Base-by-base conservation (phyloP, 2,113 vertebrate species). In the Phaetusa simplex region DNA sequence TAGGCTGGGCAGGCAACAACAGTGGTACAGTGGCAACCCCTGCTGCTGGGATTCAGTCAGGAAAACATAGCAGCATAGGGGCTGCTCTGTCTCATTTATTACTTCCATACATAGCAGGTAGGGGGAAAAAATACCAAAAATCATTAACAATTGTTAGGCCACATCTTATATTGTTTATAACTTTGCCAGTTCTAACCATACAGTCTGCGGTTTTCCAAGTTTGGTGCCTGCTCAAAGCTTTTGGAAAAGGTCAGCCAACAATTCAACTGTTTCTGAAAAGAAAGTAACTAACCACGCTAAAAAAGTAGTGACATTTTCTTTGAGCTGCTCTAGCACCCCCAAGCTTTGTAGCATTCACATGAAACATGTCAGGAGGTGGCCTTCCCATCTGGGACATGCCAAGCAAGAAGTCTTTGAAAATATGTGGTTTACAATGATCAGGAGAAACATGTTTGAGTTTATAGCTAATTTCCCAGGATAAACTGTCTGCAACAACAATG, bases 161-260 rank as follows among this genome's bases (percentile, higher is more conserved):
- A 6, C 59, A 29, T 82, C 34, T 65, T 49, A 20, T 1, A 1
- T 4, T 50, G 32, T 40, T 84, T 86, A 12, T n/a, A 66, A 70
- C 16, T 90, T 83, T 61, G 47, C 73, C 81, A 81, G 73, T 30
- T 65, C 66, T 91, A 81, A 64, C 65, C 79, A 77, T 83, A 70
- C 3, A 49, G 58, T 32, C 53, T 79, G 52, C 30, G 42, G 34
- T 71, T 91, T 84, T 64, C 47, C 81, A 74, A 72, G 21, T 69
- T 49, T 69, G 52, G 15, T 84, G 72, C 30, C 81, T 71, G 69
- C 86, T 92, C 69, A 74, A 91, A 91, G 62, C 13, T 73, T 91
- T 92, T 86, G 80, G 72, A 78, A 95, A 96, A 96, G 65, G 73
- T 93, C 89, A 96, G 77, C 77, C 83, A 92, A 88, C 78, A 72